Evolutionary conservation across 1,140 invertebrate species (phyloP).

Genomic region (Cherax destructor): DNA sequence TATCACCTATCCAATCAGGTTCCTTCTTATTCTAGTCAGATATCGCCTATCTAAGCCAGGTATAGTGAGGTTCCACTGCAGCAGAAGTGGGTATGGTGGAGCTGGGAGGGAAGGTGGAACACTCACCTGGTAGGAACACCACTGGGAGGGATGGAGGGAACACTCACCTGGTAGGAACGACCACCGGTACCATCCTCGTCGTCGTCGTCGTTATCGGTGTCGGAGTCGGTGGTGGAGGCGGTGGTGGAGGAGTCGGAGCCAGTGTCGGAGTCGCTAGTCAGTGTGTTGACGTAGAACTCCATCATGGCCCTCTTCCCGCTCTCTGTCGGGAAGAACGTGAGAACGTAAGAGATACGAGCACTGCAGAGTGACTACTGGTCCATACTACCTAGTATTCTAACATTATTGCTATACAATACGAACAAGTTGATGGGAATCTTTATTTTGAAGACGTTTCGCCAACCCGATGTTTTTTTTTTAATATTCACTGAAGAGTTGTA

Average conservation of each 20-base stretch:
- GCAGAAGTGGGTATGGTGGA: not conserved
- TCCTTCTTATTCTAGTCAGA: too few species aligned
- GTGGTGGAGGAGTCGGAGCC: conserved; percentile 30
- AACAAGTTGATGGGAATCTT: too few species aligned
- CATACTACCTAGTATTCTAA: too few species aligned
- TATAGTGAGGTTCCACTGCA: too few species aligned
- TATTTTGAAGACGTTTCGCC: too few species aligned
- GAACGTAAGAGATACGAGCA: too few species aligned
- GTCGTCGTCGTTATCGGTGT: not conserved
- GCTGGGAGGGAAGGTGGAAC: not conserved
- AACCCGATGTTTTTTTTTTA: too few species aligned
- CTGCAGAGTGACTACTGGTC: too few species aligned
- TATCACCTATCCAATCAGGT: too few species aligned
- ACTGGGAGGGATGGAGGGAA: not conserved
- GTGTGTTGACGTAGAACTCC: conserved; percentile 52
- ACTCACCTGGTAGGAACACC: conserved; percentile 37
- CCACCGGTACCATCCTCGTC: not conserved
- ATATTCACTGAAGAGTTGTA: too few species aligned
- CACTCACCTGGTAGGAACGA: conserved; percentile 37
- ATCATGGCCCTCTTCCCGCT: conserved; percentile 52
- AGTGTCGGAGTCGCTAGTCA: conserved; percentile 34
- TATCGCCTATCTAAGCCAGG: too few species aligned
- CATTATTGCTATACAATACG: too few species aligned
- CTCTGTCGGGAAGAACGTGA: conserved; percentile 5
- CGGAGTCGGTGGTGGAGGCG: conserved; percentile 23